Percentiles rank a stretch among this genome's conserved stretches.
phyloP scores from a whole-genome alignment of 2,113 vertebrate species.

The Sisor rabdophorus region DNA sequence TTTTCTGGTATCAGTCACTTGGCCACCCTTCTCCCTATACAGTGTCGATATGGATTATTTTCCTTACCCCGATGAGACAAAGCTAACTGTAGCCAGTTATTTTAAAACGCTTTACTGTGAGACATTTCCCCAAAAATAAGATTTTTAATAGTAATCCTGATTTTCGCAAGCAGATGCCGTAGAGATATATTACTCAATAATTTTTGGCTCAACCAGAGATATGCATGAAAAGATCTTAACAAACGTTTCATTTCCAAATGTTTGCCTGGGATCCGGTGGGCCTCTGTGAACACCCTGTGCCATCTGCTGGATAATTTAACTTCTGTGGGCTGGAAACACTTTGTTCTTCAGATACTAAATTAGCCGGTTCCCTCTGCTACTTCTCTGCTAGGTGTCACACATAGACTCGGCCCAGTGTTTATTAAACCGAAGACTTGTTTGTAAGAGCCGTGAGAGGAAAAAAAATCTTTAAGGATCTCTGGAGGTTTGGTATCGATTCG shows the following conservation, averaged over 20 bases:
- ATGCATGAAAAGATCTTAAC: slow-evolving; percentile 32
- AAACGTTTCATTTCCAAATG: slow-evolving; percentile 42
- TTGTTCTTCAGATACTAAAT: slow-evolving; percentile 28
- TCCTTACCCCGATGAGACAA: neutral
- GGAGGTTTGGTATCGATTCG: slow-evolving; percentile 44
- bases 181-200: slow-evolving; percentile 30
- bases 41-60: too few species aligned
- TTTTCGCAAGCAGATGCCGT: slow-evolving; percentile 50
- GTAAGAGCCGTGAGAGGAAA: neutral
- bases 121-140: slow-evolving; percentile 1
- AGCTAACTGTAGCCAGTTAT: neutral
- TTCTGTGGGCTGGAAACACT: slow-evolving; percentile 29
- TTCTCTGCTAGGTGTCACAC: neutral
- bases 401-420: slow-evolving; percentile 22
- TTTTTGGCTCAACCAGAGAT: slow-evolving; percentile 20
- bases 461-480: slow-evolving; percentile 32
- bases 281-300: slow-evolving; percentile 31
- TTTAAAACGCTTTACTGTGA: neutral
- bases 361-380: slow-evolving; percentile 2
- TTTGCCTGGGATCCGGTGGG: slow-evolving; percentile 33
- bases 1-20: too few species aligned
- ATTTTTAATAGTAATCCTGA: neutral
- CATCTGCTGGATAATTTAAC: slow-evolving; percentile 44
- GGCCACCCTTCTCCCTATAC: too few species aligned
- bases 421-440: slow-evolving; percentile 22